A percentile compares a stretch with the other conserved stretches of the same genome.
phyloP scores from a whole-genome alignment of 53 echinoderm and acorn worm genomes.

The Crossaster papposus region DNA sequence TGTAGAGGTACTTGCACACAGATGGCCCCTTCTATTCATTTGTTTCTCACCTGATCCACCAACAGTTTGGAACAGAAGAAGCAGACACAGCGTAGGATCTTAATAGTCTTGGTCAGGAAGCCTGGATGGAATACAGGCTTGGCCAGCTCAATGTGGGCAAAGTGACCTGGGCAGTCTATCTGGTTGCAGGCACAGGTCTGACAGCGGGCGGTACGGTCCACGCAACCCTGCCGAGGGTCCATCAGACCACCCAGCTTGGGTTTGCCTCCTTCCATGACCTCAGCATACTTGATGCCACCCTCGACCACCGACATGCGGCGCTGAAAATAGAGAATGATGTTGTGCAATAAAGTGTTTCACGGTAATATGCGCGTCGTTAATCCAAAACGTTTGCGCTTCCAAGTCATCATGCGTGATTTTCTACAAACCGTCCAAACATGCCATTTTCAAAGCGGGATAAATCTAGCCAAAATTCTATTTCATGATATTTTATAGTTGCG shows the following conservation, averaged over 20 bases:
- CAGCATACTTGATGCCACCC: constrained; percentile 86
- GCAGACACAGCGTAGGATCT: constrained; percentile 89
- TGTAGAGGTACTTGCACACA: too few relatives aligned
- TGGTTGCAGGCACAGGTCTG: constrained; percentile 98
- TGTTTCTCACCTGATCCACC: constrained; percentile 73
- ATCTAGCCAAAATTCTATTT: too few relatives aligned
- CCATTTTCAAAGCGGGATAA: too few relatives aligned
- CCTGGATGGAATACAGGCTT: constrained; percentile 97
- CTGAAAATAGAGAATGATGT: constrained; percentile 45
- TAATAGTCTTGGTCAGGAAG: constrained; percentile 87
- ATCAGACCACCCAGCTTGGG: constrained; percentile 97
- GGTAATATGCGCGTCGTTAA: too few relatives aligned
- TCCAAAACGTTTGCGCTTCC: too few relatives aligned
- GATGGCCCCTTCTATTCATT: background rate
- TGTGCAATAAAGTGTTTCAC: background rate
- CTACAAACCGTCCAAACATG: too few relatives aligned
- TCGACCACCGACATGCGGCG: constrained; percentile 93
- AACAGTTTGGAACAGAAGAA: constrained; percentile 97
- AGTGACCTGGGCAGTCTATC: constrained; percentile 96
- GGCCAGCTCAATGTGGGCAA: constrained; percentile 95
- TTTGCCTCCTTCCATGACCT: constrained; percentile 87
- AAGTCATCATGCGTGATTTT: too few relatives aligned
- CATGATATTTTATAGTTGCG: too few relatives aligned
- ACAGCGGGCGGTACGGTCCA: constrained; percentile 83
- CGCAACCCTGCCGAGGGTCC: constrained; percentile 96